Evolutionary conservation across 2,797 vertebrate species (phyloP).

Genomic region (Xyrichtys novacula): DNA sequence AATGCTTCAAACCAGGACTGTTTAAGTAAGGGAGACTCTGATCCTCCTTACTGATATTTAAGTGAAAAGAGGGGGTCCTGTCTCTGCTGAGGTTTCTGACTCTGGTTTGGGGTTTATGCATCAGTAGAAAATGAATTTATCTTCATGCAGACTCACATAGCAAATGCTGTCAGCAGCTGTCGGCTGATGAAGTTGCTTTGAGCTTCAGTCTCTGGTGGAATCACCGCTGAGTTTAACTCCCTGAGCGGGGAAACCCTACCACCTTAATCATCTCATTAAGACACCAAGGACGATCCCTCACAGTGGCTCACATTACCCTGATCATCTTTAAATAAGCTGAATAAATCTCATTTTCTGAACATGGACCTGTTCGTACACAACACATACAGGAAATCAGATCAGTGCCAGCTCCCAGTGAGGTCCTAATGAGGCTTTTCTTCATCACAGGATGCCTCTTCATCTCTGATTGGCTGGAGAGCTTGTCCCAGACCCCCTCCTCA

Average conservation of each 20-base stretch:
- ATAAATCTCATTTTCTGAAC: slow-evolving; percentile 57
- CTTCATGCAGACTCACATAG: slow-evolving; percentile 77
- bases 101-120: too few species aligned
- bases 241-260: slow-evolving; percentile 80
- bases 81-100: slow-evolving; percentile 28
- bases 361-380: slow-evolving; percentile 45
- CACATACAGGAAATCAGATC: slow-evolving; percentile 2
- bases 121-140: too few species aligned
- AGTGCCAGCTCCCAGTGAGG: too few species aligned
- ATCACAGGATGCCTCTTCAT: too few species aligned
- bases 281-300: slow-evolving; percentile 63
- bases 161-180: slow-evolving; percentile 43
- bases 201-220: slow-evolving; percentile 78
- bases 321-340: slow-evolving; percentile 60
- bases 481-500: too few species aligned
- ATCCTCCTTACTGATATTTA: too few species aligned
- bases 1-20: too few species aligned
- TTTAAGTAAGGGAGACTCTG: too few species aligned
- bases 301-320: slow-evolving; percentile 55
- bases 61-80: not conserved
- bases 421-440: too few species aligned
- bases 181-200: slow-evolving; percentile 72
- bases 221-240: slow-evolving; percentile 74
- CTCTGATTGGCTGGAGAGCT: too few species aligned
- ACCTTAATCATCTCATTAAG: slow-evolving; percentile 84